Conservation (phyloP, 2,888 invertebrate genomes). For the Luperina testacea region DNA sequence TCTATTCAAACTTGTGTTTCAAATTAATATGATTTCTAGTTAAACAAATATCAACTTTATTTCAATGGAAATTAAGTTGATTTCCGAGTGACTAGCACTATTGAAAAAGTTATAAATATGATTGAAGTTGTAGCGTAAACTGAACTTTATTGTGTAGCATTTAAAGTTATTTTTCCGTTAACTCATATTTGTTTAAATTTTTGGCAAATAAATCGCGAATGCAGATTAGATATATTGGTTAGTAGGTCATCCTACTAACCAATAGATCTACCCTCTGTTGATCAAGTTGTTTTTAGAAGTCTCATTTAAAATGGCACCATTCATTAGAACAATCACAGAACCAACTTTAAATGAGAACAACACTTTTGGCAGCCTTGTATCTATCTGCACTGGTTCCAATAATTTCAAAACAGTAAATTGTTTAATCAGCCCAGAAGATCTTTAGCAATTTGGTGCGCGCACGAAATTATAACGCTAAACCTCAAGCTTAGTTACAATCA, state of each 20-base stretch:
- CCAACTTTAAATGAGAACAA: not conserved
- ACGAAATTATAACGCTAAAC: conserved; percentile 29
- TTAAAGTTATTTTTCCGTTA: too few relatives aligned
- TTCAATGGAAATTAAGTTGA: too few relatives aligned
- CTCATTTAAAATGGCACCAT: not conserved
- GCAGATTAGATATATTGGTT: too few relatives aligned
- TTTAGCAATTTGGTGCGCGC: conserved; percentile 33
- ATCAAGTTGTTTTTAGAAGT: not conserved
- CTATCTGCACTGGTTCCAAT: conserved; percentile 15
- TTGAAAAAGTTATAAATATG: too few relatives aligned
- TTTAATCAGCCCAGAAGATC: conserved; percentile 42
- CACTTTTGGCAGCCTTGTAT: conserved; percentile 4
- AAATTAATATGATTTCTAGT: too few relatives aligned
- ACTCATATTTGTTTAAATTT: too few relatives aligned
- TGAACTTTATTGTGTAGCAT: too few relatives aligned
- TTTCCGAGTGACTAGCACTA: too few relatives aligned
- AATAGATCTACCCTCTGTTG: not conserved
- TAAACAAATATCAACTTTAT: too few relatives aligned
- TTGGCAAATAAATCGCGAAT: too few relatives aligned
- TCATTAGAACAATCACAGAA: not conserved
- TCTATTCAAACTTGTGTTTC: too few relatives aligned
- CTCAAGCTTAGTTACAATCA: conserved; percentile 41
- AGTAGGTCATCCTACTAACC: not conserved
- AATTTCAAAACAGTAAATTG: conserved; percentile 47
- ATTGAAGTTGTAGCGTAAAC: too few relatives aligned